These are phyloP conservation scores for Coilia nasus DNA, from an alignment of 2,797 vertebrate genomes.

Conservation along the genomic window DNA sequence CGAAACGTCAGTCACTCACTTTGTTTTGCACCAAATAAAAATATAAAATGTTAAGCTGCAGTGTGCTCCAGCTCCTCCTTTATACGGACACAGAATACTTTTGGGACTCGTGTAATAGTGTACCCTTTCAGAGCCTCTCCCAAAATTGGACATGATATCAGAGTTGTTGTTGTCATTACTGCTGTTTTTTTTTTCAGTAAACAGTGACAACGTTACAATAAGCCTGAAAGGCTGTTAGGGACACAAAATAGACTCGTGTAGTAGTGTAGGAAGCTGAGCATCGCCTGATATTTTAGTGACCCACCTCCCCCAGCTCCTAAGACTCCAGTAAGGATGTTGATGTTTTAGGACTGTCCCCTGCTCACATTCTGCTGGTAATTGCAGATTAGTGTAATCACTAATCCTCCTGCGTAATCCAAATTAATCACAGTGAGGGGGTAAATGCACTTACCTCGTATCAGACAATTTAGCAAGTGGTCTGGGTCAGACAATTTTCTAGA, in stretches of 20 bases:
- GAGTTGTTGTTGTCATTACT: neutral
- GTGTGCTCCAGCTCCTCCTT: too few relatives aligned
- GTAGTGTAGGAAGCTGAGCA: neutral
- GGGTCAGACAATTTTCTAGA: neutral
- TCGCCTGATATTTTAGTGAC: slow-evolving; percentile 4
- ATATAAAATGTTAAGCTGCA: too few relatives aligned
- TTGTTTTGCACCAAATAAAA: too few relatives aligned
- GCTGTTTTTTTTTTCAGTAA: neutral
- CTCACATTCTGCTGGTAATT: slow-evolving; percentile 23
- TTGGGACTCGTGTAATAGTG: too few relatives aligned
- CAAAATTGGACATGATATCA: neutral
- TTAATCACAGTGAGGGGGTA: slow-evolving; percentile 21
- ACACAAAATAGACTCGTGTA: neutral
- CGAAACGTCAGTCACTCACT: too few relatives aligned
- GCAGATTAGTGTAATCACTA: slow-evolving; percentile 28
- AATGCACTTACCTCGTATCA: slow-evolving; percentile 15
- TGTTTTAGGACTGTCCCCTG: slow-evolving; percentile 20
- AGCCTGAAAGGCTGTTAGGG: neutral
- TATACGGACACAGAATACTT: too few relatives aligned
- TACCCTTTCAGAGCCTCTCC: too few relatives aligned
- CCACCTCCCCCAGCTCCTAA: neutral
- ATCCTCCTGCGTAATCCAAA: slow-evolving; percentile 10
- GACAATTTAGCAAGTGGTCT: slow-evolving; percentile 11
- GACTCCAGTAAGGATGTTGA: slow-evolving; percentile 17
- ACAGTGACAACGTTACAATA: neutral